Conservation (phyloP, 1,140 invertebrate species). For the Pollicipes pollicipes region DNA sequence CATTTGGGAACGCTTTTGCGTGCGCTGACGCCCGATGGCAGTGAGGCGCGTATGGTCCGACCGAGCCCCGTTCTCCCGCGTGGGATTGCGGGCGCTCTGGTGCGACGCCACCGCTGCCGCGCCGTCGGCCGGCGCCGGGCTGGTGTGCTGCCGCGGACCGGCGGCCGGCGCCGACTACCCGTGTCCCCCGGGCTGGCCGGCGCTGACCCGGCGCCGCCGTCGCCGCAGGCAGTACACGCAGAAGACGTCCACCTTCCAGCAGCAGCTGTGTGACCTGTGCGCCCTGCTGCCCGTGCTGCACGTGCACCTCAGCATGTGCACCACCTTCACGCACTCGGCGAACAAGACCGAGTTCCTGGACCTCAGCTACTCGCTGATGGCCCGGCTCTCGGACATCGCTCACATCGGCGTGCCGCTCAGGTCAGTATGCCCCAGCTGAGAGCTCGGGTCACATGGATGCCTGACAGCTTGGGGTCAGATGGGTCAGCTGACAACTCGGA, state of each 20-base stretch:
- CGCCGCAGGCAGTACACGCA: constrained; percentile 40
- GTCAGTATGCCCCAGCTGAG: too few relatives aligned
- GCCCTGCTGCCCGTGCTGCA: constrained; percentile 44
- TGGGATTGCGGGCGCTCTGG: too few relatives aligned
- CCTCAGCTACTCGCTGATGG: constrained; percentile 44
- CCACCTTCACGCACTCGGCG: constrained; percentile 43
- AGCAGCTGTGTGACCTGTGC: constrained; percentile 37
- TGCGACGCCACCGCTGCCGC: too few relatives aligned
- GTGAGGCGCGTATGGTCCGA: too few relatives aligned
- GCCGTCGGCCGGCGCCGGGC: too few relatives aligned
- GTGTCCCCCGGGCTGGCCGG: constrained; percentile 5
- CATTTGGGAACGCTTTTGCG: too few relatives aligned
- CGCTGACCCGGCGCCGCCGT: constrained; percentile 12
- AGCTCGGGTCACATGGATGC: too few relatives aligned
- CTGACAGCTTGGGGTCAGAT: too few relatives aligned
- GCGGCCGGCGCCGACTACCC: background rate
- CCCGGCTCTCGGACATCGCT: constrained; percentile 40
- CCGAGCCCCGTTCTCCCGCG: too few relatives aligned
- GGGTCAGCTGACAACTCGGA: too few relatives aligned
- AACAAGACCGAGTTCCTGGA: constrained; percentile 54
- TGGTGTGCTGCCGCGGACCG: constrained; percentile 3
- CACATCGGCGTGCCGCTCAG: constrained; percentile 45
- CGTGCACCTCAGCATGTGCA: constrained; percentile 44
- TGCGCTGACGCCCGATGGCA: too few relatives aligned
- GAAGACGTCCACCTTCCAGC: constrained; percentile 42